Evolutionary conservation across 2,113 vertebrate genomes (phyloP), one percentile per base, ranked within the genome.

Genomic region (Syngnathus floridae): DNA sequence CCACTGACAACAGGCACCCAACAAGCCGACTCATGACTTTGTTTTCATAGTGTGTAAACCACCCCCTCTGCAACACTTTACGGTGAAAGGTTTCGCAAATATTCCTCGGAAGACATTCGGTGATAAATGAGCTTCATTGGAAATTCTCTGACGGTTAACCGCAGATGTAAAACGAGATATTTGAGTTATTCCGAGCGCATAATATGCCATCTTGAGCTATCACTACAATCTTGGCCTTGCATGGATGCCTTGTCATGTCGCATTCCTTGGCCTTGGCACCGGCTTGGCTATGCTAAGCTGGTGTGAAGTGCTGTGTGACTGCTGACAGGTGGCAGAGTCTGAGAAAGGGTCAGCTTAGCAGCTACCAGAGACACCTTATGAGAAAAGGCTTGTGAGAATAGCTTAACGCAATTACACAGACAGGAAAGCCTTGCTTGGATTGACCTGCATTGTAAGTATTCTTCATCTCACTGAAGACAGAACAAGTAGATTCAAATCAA

Each of bases 281-380:
- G 54, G 13, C 64, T 72, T 59, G 26, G 73, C 70, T 58, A n/a
- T 70, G 70, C 71, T 22, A 56, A 61, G 54, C 58, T 56, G 69
- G 68, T 72, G 63, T 69, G 75, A 82, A 43, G 67, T 57, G 71
- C 40, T 70, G 76, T 64, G 48, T 61, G 62, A 70, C 58, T 76
- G 76, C 66, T 81, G 79, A 83, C 86, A 84, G 77, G 65, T 78
- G 56, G 58, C 37, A 65, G 67, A 70, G 56, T 63, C 58, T 45
- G 38, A 48, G 48, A 54, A 64, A 68, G 64, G 68, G 71, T 78
- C 57, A 76, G 65, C 17, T 80, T 75, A 63, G 77, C 66, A 57
- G 41, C 70, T 72, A 46, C 58, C 61, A 71, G 0, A 66, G 65
- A 71, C 64, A 51, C 58, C 46, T 17, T 41, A 71, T 74, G 40